Base-by-base conservation (phyloP, 92 coral and sea anemone species). In the Pocillopora grandis region DNA sequence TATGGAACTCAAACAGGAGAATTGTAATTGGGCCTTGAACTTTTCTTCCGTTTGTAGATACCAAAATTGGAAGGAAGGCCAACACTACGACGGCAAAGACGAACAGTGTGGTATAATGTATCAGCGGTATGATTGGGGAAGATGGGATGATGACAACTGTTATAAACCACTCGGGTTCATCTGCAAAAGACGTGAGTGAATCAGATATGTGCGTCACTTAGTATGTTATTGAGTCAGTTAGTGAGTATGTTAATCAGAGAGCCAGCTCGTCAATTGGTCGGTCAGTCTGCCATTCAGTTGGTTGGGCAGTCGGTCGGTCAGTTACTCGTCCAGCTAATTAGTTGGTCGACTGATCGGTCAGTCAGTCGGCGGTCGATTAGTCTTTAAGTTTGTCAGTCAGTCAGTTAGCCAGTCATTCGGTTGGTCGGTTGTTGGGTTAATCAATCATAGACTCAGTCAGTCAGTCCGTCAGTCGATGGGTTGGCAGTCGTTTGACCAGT, bases 121-220 rank as follows among this genome's bases (percentile, higher is more conserved):
- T 58, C 92, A 90, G 78, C 92, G 82, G 90, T 90, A 90, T 84
- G 92, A 90, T 87, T 90, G 92, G 92, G 92, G 90, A 42, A 75
- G 88, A 64, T 86, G 92, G 92, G 90, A 86, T 68, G 92, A 90
- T 27, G 92, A 90, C 58, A 90, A 90, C 80, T 90, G 92, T 72
- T 90, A 90, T 69, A 90, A 90, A 70, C 89, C 90, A 21, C 90
- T 86, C 37, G 92, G 92, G 0, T 90, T 66, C 81, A 78, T 90
- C 85, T 90, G 92, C 90, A 90, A 90, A 70, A 77, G 92, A 81
- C 86, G 92, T 90, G 76, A 82, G 77, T 71, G 19, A 2, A 27
- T 11, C 5, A 15, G 17, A 13, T 2, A 20, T 5, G 14, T 18
- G 17, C 8, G 6, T 23, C 36, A 65, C 2, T 8, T 12, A n/a